A percentile compares a stretch with the other conserved stretches of the same genome.
phyloP scores from a whole-genome alignment of 2,888 invertebrate species.

The Drosophila phalerata region DNA sequence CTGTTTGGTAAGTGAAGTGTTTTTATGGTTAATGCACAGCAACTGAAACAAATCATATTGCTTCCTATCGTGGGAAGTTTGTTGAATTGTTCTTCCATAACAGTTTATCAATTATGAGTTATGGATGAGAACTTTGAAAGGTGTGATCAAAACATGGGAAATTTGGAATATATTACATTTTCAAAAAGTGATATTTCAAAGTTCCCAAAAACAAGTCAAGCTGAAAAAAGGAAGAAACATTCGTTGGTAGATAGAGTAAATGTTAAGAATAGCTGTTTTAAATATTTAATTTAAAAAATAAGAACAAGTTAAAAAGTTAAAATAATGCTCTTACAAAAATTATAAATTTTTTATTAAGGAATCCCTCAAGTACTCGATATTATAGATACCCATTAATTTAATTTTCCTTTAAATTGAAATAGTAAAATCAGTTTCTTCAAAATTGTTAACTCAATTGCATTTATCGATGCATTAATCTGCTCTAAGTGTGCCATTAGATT shows the following conservation, averaged over 20 bases:
- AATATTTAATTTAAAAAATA: no score
- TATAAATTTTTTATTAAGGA: no score
- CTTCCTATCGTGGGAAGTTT: conserved; percentile 56
- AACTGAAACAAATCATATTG: conserved; percentile 53
- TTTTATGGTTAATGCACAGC: conserved; percentile 40
- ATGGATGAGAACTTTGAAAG: conserved; percentile 34
- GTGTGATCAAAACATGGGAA: conserved; percentile 59
- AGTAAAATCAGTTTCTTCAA: not conserved
- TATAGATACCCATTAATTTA: no score
- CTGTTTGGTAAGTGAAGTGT: conserved; percentile 41
- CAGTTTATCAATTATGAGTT: conserved; percentile 42
- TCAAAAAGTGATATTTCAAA: not conserved
- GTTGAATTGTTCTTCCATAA: conserved; percentile 55
- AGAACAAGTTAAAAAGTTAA: no score
- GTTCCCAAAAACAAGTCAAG: not conserved
- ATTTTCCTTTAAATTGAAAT: no score
- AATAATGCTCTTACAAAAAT: no score
- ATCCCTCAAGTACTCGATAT: no score
- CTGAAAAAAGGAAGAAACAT: not conserved
- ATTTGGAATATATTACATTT: not conserved
- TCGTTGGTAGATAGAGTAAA: not conserved
- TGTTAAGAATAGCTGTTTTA: no score
- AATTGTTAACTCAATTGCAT: not conserved
- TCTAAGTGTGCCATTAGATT: conserved; percentile 17
- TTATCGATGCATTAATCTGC: not conserved